Evolutionary conservation across 2,113 vertebrate genomes (phyloP).

Genomic region (Camelus dromedarius): DNA sequence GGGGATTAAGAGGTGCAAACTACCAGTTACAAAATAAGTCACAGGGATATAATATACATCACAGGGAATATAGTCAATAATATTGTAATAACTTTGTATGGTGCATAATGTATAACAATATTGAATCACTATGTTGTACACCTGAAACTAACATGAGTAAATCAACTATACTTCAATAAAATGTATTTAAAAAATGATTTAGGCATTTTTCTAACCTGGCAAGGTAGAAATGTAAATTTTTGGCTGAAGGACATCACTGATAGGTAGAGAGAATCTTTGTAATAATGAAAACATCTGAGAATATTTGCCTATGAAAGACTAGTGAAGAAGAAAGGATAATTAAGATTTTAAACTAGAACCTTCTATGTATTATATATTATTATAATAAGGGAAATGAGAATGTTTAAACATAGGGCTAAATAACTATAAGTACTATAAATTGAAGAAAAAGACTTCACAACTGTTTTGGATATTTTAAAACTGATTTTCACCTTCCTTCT

Average conservation of each 20-base stretch:
- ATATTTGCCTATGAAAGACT: background rate
- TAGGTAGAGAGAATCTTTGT: background rate
- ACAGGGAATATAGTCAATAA: background rate
- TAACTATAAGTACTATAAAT: background rate
- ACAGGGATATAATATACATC: background rate
- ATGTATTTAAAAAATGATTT: background rate
- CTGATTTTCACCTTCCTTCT: conserved; percentile 18
- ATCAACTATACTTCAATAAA: background rate
- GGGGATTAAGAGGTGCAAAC: background rate
- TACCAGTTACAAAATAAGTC: background rate
- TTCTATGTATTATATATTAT: background rate
- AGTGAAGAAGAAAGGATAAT: background rate
- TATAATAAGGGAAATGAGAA: background rate
- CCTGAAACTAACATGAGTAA: background rate
- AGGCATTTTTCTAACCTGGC: background rate
- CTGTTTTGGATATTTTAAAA: background rate
- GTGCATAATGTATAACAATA: background rate
- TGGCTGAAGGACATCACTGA: background rate
- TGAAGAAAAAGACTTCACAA: conserved; percentile 23
- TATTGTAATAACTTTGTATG: background rate
- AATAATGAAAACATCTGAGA: background rate
- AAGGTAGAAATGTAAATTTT: background rate
- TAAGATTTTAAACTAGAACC: background rate
- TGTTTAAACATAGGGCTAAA: background rate
- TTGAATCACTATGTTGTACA: background rate